These are phyloP conservation scores for Aphelenchoides besseyi DNA, from an alignment of 1,140 invertebrate genomes.

Conservation along the genomic window DNA sequence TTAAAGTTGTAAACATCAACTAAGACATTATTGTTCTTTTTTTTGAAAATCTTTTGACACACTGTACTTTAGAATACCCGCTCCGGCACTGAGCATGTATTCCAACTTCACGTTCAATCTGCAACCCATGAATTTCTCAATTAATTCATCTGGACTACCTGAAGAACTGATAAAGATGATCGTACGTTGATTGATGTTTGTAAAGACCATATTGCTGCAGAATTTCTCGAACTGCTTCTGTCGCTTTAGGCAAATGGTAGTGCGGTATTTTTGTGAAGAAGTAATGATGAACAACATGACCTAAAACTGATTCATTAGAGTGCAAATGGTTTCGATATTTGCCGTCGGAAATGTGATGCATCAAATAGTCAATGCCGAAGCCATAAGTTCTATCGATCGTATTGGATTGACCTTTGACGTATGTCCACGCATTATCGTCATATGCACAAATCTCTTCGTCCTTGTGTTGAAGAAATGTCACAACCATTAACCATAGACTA, in stretches of 20 bases:
- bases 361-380: slow-evolving; percentile 62
- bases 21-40: too few species aligned
- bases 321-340: neutral
- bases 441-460: slow-evolving; percentile 64
- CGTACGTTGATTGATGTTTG: slow-evolving; percentile 39
- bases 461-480: slow-evolving; percentile 65
- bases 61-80: slow-evolving; percentile 46
- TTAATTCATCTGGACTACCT: slow-evolving; percentile 6
- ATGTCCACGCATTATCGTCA: slow-evolving; percentile 63
- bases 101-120: slow-evolving; percentile 42
- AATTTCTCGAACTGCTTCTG: slow-evolving; percentile 47
- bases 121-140: neutral
- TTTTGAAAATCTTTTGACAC: slow-evolving; percentile 22
- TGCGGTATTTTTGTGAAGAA: slow-evolving; percentile 64
- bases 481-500: slow-evolving; percentile 55
- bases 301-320: too few species aligned
- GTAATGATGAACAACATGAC: slow-evolving; percentile 64
- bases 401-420: slow-evolving; percentile 64
- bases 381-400: slow-evolving; percentile 64
- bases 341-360: slow-evolving; percentile 64
- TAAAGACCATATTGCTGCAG: slow-evolving; percentile 45
- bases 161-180: slow-evolving; percentile 42
- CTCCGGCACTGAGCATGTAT: slow-evolving; percentile 45
- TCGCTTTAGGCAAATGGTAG: slow-evolving; percentile 64
- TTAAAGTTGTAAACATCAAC: neutral